phyloP scores from a whole-genome alignment of 2,888 invertebrate species.

The Anticlea derivata region DNA sequence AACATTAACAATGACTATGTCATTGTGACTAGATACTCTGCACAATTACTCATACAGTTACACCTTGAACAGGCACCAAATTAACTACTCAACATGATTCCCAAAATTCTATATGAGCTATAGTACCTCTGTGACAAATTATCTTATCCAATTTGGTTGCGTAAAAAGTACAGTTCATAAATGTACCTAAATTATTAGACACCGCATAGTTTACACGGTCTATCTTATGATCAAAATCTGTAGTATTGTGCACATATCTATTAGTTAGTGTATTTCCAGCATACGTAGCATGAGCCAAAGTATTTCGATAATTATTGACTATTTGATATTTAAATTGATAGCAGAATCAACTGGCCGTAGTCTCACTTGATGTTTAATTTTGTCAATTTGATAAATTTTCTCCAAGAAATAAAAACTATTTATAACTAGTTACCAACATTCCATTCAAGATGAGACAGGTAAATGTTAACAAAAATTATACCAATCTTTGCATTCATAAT shows the following conservation, averaged over 20 bases:
- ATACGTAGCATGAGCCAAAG: conserved; percentile 29
- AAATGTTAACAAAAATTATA: conserved; percentile 19
- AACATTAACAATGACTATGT: not conserved
- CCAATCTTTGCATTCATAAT: not conserved
- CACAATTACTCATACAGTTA: conserved; percentile 12
- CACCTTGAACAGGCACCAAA: conserved; percentile 11
- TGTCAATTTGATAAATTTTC: conserved; percentile 33
- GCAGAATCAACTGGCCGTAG: conserved; percentile 13
- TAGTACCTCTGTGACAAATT: not conserved
- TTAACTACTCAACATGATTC: conserved; percentile 11
- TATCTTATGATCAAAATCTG: conserved; percentile 31
- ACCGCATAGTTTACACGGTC: conserved; percentile 50
- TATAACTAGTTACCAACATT: conserved; percentile 36
- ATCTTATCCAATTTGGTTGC: conserved; percentile 33
- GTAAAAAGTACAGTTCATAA: conserved; percentile 43
- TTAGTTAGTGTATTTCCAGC: conserved; percentile 38
- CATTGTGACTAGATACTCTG: conserved; percentile 8
- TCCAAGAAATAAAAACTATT: conserved; percentile 31
- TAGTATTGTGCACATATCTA: conserved; percentile 42
- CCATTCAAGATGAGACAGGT: conserved; percentile 61
- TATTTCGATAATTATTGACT: conserved; percentile 19
- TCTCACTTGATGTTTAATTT: conserved; percentile 14
- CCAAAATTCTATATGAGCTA: conserved; percentile 1
- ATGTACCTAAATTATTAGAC: conserved; percentile 51
- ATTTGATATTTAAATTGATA: conserved; percentile 13